Evolutionary conservation across 1,140 invertebrate species (phyloP), one percentile per base, ranked within the genome.

Genomic region (Drosophila novamexicana): DNA sequence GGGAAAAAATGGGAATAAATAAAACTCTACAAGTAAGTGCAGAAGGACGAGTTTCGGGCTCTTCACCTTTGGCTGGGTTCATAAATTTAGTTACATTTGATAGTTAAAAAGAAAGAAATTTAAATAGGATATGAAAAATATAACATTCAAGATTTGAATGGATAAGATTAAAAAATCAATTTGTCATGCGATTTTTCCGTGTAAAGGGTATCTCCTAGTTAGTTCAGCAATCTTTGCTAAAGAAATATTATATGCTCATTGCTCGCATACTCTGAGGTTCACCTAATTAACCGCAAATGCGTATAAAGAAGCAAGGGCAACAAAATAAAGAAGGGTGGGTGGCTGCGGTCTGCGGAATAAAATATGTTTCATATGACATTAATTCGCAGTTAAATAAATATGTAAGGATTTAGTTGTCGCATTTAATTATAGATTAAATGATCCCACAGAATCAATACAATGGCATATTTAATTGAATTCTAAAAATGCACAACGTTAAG

Each of bases 211-310:
- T 52, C 1, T 9, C 7, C 2, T 7, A 52, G 50, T 52, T 36
- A n/a, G 7, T 34, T 2, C 10, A 14, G n/a, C 12, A 12, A 22
- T 32, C 12, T 50, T 12, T 3, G 14, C 3, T 6, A 3, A 16
- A 10, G 5, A 6, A 32, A 2, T 52, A 37, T 29, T 74, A 62
- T 61, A 32, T 50, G 40, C 16, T 65, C 62, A 73, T 77, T 78
- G 76, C 64, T 72, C 71, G 76, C 66, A 79, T 76, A 71, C 71
- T 67, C 61, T 68, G 75, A 79, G 71, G 52, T 78, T 45, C 67
- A 63, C 64, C 82, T 85, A 78, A 85, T 85, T 85, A 81, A 69
- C 67, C 52, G 36, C 56, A 63, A 12, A 54, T 62, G 37, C 42
- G 44, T 44, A 70, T 52, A 56, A 49, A 65, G 22, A 12, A 12